Evolutionary conservation across 2,113 vertebrate species (phyloP).

Genomic region (Xiphophorus maculatus): DNA sequence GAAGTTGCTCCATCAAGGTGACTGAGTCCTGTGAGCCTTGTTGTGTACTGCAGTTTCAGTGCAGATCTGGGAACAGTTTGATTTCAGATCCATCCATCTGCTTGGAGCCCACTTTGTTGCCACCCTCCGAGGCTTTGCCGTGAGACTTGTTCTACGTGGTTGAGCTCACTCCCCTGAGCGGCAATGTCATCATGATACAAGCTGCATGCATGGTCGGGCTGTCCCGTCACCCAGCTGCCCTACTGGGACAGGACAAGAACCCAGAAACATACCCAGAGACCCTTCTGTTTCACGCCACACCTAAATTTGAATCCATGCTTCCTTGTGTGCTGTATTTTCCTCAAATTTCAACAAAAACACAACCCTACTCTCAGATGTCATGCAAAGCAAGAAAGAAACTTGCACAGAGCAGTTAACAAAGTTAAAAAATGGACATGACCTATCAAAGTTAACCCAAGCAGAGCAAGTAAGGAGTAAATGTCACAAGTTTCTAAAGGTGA

Average conservation of each 20-base stretch:
- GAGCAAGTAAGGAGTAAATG: too few species aligned
- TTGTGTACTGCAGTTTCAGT: neutral
- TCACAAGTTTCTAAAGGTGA: neutral
- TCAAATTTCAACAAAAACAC: constrained; percentile 26
- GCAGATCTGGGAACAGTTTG: constrained; percentile 34
- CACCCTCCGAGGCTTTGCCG: constrained; percentile 55
- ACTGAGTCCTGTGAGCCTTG: neutral
- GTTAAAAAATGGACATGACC: neutral
- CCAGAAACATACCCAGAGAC: constrained; percentile 47
- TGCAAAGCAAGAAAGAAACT: neutral
- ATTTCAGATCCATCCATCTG: constrained; percentile 23
- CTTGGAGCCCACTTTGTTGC: constrained; percentile 11
- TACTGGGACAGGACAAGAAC: constrained; percentile 63
- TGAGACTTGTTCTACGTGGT: constrained; percentile 64
- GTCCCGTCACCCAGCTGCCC: constrained; percentile 66
- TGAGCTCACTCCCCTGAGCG: constrained; percentile 60
- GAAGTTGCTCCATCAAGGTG: neutral
- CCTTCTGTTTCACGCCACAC: constrained; percentile 44
- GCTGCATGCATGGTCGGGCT: constrained; percentile 69
- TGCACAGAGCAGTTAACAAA: neutral
- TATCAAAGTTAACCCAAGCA: neutral
- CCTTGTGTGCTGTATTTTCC: constrained; percentile 24
- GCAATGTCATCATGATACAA: constrained; percentile 61
- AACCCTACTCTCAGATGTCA: constrained; percentile 9
- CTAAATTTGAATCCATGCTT: constrained; percentile 36